Evolutionary conservation across 2,888 invertebrate genomes (phyloP), one percentile per base, ranked within the genome.

Genomic region (Epicampocera succincta): DNA sequence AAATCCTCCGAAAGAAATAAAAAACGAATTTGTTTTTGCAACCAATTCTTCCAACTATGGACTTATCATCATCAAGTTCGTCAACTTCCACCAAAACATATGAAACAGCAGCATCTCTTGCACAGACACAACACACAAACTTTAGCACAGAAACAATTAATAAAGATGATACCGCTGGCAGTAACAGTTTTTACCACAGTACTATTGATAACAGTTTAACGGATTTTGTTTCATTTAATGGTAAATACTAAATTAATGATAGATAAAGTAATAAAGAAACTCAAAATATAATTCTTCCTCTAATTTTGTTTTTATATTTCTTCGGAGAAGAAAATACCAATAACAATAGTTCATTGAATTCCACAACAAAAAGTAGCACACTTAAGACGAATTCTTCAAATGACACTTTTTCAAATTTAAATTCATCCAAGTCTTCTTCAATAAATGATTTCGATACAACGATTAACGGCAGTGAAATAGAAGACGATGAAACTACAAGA

Each of bases 181-280:
- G 87, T 52, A 85, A 82, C 66, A 90, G 88, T 42, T 81, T 89
- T 9, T 90, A 91, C 79, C 87, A 88, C 52, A 90, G 90, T 71
- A 90, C 90, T 25, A 80, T 89, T 75, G 90, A 90, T 44, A 87
- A 88, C 86, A 78, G 60, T 44, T 85, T 85, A 48, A 84, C 87
- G 44, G 76, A 83, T 38, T 88, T 86, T 83, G 87, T 84, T 77
- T 88, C 89, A 15, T 87, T 88, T 76, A 88, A 85, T 83, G 91
- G 90, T 90, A 84, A 83, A 75, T 33, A 33, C 8, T 33, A 33
- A 33, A 9, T 9, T 33, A 33, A 9, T 5, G 33, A 6, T 21
- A 44, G 8, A 8, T 1, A 33, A 33, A 33, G 6, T 54, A 42
- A 6, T 21, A 44, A 33, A 8, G 9, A 33, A 33, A 33, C 33